These are phyloP conservation scores for Thamnaconus septentrionalis DNA, from an alignment of 2,113 vertebrate species.

Conservation along the genomic window DNA sequence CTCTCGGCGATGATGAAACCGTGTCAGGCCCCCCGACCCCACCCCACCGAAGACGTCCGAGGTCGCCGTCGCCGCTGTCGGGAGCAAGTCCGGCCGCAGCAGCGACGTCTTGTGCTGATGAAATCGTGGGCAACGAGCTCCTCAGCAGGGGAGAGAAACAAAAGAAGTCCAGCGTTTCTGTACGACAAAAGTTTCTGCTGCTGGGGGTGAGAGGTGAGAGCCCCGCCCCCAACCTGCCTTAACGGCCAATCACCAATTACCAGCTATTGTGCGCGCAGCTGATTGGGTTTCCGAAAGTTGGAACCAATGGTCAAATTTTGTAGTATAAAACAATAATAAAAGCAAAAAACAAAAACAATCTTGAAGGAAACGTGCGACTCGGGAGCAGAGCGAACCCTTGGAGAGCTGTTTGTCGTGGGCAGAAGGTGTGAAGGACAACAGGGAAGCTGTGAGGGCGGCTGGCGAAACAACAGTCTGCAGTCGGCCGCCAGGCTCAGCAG, in stretches of 20 bases:
- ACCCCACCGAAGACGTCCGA: constrained; percentile 59
- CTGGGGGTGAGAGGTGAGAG: constrained; percentile 22
- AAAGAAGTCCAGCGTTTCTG: constrained; percentile 25
- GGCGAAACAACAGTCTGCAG: too few relatives aligned
- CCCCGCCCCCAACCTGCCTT: not conserved
- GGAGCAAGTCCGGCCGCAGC: constrained; percentile 46
- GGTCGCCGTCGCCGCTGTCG: constrained; percentile 55
- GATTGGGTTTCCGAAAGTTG: too few relatives aligned
- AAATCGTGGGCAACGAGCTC: constrained; percentile 56
- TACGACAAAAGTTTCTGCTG: constrained; percentile 16
- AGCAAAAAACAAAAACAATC: too few relatives aligned
- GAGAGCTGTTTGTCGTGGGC: too few relatives aligned
- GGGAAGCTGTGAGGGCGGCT: too few relatives aligned
- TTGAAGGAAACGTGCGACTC: too few relatives aligned
- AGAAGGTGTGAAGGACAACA: too few relatives aligned
- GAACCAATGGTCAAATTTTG: too few relatives aligned
- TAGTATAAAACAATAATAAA: too few relatives aligned
- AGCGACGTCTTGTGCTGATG: constrained; percentile 54
- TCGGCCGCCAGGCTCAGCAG: too few relatives aligned
- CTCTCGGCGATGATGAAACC: constrained; percentile 60
- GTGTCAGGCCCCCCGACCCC: constrained; percentile 52
- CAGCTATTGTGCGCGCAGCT: not conserved
- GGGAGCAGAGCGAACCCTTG: too few relatives aligned
- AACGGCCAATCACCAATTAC: not conserved
- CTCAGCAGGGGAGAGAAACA: constrained; percentile 27